Conservation (phyloP, 2,888 invertebrate genomes). For the Yponomeuta evonymella region DNA sequence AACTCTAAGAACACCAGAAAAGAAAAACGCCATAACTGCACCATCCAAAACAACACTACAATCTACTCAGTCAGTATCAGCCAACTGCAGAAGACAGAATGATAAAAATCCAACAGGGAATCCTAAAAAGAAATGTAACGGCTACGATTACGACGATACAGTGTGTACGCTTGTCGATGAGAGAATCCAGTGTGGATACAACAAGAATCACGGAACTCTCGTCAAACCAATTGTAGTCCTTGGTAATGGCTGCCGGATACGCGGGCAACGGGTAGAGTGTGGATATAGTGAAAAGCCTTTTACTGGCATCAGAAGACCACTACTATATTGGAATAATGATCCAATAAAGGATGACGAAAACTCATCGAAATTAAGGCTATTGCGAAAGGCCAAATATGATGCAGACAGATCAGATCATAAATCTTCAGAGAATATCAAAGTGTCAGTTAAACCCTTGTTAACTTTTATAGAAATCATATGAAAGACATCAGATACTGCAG, state of each 20-base stretch:
- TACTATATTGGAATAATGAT: neutral
- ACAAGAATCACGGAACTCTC: constrained; percentile 41
- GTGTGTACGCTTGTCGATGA: constrained; percentile 41
- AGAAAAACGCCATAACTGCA: neutral
- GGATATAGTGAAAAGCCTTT: constrained; percentile 36
- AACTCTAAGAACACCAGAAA: neutral
- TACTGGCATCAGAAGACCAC: constrained; percentile 2
- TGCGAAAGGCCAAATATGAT: neutral
- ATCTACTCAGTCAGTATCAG: neutral
- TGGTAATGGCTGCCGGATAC: constrained; percentile 43
- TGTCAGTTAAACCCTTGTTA: neutral
- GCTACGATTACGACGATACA: constrained; percentile 45
- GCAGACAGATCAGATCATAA: too few species aligned
- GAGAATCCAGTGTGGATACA: constrained; percentile 55
- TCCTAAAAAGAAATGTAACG: neutral
- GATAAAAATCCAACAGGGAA: neutral
- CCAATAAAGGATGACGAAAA: neutral
- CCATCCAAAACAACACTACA: neutral
- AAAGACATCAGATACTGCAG: neutral
- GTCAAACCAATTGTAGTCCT: constrained; percentile 27
- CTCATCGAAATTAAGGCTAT: neutral
- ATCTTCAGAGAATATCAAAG: neutral
- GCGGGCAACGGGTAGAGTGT: constrained; percentile 56
- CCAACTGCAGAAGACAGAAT: neutral
- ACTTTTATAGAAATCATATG: neutral